Conservation (phyloP, 2,888 invertebrate genomes). For the Heterodera filipjevi region DNA sequence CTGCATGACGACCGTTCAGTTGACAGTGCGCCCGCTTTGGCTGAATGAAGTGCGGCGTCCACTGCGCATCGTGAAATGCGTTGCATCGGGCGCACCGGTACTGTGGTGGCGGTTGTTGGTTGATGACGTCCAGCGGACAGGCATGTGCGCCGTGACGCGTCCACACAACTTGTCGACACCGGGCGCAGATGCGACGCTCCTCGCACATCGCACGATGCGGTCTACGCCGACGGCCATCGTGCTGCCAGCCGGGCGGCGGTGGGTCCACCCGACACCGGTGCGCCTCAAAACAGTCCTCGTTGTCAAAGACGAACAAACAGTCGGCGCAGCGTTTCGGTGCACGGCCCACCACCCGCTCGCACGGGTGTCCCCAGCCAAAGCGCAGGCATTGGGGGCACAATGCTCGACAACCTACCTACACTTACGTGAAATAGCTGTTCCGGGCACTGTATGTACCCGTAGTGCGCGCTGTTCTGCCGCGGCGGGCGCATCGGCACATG, state of each 20-base stretch:
- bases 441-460: slow-evolving; percentile 1
- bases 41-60: neutral
- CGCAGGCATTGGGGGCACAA: neutral
- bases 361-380: neutral
- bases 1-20: neutral
- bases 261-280: neutral
- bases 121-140: neutral
- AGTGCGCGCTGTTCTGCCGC: slow-evolving; percentile 2
- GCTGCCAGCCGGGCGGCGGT: too few relatives aligned
- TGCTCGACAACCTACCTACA: neutral
- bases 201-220: too few relatives aligned
- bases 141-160: neutral
- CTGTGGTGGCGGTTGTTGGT: neutral
- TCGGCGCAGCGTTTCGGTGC: neutral
- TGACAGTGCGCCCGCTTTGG: neutral
- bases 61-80: neutral
- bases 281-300: neutral
- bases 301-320: neutral
- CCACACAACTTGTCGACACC: neutral
- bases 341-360: neutral
- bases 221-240: too few relatives aligned
- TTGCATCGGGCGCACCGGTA: neutral
- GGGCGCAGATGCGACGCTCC: slow-evolving; percentile 11
- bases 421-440: neutral
- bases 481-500: neutral